These are phyloP conservation scores for Pachydiplax longipennis DNA, from an alignment of 2,888 invertebrate genomes.

Conservation along the genomic window DNA sequence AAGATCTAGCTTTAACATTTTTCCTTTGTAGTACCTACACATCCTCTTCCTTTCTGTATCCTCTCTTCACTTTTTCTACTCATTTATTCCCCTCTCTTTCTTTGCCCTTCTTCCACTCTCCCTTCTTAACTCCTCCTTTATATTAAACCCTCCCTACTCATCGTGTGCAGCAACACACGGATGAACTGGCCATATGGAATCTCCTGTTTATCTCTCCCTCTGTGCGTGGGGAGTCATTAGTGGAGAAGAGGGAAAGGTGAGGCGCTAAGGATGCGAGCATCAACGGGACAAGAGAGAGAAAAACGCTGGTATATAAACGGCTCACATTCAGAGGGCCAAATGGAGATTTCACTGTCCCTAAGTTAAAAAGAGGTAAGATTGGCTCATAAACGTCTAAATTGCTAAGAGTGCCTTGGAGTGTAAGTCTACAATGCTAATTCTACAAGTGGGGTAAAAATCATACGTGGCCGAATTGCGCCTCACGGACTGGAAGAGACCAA, in stretches of 20 bases:
- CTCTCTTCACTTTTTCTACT: neutral
- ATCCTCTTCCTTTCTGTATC: neutral
- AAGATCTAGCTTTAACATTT: no score
- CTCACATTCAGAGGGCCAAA: no score
- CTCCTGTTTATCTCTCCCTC: neutral
- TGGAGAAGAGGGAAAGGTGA: neutral
- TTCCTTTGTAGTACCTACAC: neutral
- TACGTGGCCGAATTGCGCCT: no score
- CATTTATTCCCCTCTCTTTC: neutral
- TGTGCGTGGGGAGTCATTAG: neutral
- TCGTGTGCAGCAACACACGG: neutral
- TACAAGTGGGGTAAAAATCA: no score
- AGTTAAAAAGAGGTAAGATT: no score
- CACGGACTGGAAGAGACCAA: no score
- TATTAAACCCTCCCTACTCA: neutral
- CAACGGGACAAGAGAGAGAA: neutral
- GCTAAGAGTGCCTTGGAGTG: no score
- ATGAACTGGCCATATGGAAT: neutral
- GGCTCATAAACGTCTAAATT: no score
- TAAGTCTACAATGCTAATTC: no score
- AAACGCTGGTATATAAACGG: no score
- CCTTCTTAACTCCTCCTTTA: neutral
- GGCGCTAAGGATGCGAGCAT: neutral
- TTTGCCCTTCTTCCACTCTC: neutral
- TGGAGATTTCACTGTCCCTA: no score